Conservation (phyloP, 2,888 invertebrate species). For the Tolmerus cingulatus region DNA sequence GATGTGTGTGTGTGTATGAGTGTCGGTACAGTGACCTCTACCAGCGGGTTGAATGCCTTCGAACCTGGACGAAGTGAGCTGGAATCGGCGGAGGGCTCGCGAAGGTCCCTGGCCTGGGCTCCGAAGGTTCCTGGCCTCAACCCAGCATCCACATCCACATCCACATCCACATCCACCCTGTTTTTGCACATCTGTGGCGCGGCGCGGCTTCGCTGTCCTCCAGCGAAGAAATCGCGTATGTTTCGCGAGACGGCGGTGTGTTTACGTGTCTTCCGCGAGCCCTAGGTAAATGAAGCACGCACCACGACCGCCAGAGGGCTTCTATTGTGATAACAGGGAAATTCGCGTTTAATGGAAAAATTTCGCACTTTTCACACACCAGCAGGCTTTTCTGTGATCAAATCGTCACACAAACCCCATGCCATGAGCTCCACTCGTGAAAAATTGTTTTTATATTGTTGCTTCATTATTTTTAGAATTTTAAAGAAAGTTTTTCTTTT, state of each 20-base stretch:
- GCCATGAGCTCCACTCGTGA: not conserved
- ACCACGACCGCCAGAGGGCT: not conserved
- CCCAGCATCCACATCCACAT: not conserved
- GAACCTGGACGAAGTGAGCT: slow-evolving; percentile 5
- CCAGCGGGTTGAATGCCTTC: slow-evolving; percentile 18
- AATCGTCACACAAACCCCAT: not conserved
- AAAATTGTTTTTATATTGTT: not conserved
- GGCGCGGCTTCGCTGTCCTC: not conserved
- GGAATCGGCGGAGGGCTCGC: not conserved
- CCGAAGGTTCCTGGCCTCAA: not conserved
- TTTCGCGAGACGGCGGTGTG: not conserved
- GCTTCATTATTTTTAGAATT: not conserved
- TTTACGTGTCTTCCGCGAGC: not conserved
- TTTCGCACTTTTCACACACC: not conserved
- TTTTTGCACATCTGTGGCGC: not conserved
- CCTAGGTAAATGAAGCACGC: not conserved
- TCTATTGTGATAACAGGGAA: not conserved
- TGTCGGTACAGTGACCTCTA: slow-evolving; percentile 28
- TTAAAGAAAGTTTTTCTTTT: not conserved
- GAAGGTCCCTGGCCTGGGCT: not conserved
- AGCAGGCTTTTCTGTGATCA: not conserved
- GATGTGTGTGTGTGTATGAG: not conserved
- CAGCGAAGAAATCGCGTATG: not conserved
- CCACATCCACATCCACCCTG: not conserved
- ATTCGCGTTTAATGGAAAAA: not conserved